phyloP scores from a whole-genome alignment of 2,888 invertebrate genomes.

The Meiosimyza decipiens region DNA sequence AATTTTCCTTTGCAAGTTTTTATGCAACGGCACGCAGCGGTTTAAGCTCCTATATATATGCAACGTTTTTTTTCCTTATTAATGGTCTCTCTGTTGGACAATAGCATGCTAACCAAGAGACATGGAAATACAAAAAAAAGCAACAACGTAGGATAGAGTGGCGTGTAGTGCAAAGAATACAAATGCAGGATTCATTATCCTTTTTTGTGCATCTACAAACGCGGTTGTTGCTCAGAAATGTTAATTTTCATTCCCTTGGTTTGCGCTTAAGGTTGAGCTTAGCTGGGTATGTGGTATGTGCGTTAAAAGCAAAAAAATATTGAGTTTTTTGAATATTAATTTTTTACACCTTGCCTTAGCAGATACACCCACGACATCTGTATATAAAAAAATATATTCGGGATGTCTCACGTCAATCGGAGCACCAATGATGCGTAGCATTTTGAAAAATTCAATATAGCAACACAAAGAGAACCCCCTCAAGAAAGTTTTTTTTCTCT shows the following conservation, averaged over 20 bases:
- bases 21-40: conserved; percentile 40
- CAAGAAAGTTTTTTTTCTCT: too few relatives aligned
- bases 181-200: conserved; percentile 36
- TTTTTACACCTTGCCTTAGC: too few relatives aligned
- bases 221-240: conserved; percentile 30
- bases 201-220: conserved; percentile 24
- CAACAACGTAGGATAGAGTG: background rate
- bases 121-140: conserved; percentile 6
- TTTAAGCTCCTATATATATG: conserved; percentile 38
- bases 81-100: conserved; percentile 25
- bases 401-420: too few relatives aligned
- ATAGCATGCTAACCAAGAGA: conserved; percentile 19
- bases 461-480: too few relatives aligned
- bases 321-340: background rate
- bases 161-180: conserved; percentile 6
- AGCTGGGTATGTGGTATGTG: background rate
- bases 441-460: too few relatives aligned
- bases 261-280: conserved; percentile 6
- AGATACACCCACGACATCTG: too few relatives aligned
- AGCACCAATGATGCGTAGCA: too few relatives aligned
- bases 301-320: background rate
- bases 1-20: conserved; percentile 25
- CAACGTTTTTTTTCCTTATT: conserved; percentile 30
- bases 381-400: too few relatives aligned
- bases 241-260: conserved; percentile 30